A percentile compares a stretch with the other conserved stretches of the same genome.
phyloP scores from a whole-genome alignment of 2,888 invertebrate species.

The Pycnomerus fuliginosus region DNA sequence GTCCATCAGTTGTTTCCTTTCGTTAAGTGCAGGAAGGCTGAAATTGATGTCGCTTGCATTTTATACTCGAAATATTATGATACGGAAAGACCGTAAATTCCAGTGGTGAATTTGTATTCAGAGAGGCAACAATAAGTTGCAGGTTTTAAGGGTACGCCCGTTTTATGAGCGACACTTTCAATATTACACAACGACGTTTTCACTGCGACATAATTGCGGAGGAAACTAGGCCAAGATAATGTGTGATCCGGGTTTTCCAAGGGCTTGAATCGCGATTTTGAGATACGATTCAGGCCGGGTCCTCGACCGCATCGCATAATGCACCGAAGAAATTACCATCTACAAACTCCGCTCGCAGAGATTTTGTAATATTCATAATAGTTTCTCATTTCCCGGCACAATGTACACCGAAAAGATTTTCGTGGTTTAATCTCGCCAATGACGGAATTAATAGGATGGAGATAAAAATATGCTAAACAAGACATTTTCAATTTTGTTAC shows the following conservation, averaged over 20 bases:
- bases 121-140: constrained; percentile 26
- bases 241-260: constrained; percentile 32
- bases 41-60: constrained; percentile 23
- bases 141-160: constrained; percentile 24
- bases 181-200: constrained; percentile 16
- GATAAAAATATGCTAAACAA: no score
- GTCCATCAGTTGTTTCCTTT: constrained; percentile 8
- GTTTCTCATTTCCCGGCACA: constrained; percentile 41
- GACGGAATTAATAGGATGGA: no score
- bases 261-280: constrained; percentile 40
- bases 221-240: constrained; percentile 33
- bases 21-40: constrained; percentile 8
- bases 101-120: constrained; percentile 30
- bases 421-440: no score
- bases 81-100: constrained; percentile 31
- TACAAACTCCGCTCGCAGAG: constrained; percentile 39
- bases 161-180: constrained; percentile 22
- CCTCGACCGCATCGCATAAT: constrained; percentile 41
- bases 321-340: constrained; percentile 48
- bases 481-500: no score
- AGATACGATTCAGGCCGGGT: constrained; percentile 46
- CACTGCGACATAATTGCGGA: constrained; percentile 16
- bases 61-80: constrained; percentile 29
- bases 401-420: no score
- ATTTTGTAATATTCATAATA: constrained; percentile 47